Evolutionary conservation across 2,888 invertebrate genomes (phyloP), one percentile per base, ranked within the genome.

Genomic region (Calameuta filiformis): DNA sequence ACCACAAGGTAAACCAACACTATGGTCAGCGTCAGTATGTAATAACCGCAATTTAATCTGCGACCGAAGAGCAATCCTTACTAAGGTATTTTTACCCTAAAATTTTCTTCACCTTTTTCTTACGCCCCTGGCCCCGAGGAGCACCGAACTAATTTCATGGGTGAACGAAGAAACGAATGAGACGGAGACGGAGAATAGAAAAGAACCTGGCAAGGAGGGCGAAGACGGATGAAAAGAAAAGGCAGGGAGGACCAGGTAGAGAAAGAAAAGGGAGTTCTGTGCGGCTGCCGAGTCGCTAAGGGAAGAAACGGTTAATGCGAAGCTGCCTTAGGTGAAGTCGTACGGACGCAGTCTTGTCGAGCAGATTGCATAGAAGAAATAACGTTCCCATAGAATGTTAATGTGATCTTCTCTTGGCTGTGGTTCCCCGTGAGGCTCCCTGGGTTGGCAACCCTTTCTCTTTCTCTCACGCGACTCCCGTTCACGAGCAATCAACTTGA

Each of bases 341-440:
- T 83, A 83, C 80, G 80, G 31, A 71, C 4, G 81, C 77, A 77
- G 84, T 84, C 87, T 87, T 85, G 87, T 89, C 88, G 86, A 86
- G 84, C 80, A 79, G 81, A 81, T 88, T 86, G 87, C 88, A 81
- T 82, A 83, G 85, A 85, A 87, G 88, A 87, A 88, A 90, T 90
- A 90, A 89, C 90, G 89, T 90, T 91, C 90, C 90, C 90, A 89
- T 90, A 89, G 90, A 91, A 91, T 90, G 88, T 91, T 90, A 90
- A 91, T 91, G 90, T 87, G 88, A 89, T 89, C 88, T 85, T 84
- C 83, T 83, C 82, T 56, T 85, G 80, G 81, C 81, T 81, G 82
- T 82, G 2, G 23, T 6, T 1, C 6, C 40, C 40, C 4, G 15
- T 23, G 9, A 56, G 56, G 3, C 83, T 68, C 79, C 77, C 79